A percentile compares a stretch with the other conserved stretches of the same genome.
These are phyloP conservation scores for Toxotes lorentzi DNA, from an alignment of 2,797 vertebrate species.

Conservation along the genomic window DNA sequence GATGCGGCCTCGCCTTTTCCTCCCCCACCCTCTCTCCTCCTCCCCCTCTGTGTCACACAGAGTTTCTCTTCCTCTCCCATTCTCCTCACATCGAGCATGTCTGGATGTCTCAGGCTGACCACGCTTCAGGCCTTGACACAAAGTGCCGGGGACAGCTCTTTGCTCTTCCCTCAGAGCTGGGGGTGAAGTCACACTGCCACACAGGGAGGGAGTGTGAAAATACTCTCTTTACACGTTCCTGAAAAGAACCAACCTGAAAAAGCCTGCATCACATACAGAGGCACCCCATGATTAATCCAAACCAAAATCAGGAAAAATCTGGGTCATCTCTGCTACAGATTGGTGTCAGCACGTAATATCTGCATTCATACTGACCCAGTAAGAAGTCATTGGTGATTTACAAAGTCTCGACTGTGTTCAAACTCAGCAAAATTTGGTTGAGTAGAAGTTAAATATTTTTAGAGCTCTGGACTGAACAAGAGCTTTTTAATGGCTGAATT, in stretches of 20 bases:
- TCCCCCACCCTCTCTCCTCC: slow-evolving; percentile 8
- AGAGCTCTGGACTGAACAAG: too few species aligned
- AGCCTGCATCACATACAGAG: not conserved
- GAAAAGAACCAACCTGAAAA: slow-evolving; percentile 52
- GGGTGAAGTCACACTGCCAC: slow-evolving; percentile 39
- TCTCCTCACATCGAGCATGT: slow-evolving; percentile 65
- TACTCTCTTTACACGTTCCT: slow-evolving; percentile 56
- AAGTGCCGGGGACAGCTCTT: slow-evolving; percentile 74
- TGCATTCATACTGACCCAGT: not conserved
- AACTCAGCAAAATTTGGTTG: not conserved
- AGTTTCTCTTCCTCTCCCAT: slow-evolving; percentile 54
- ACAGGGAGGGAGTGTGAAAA: slow-evolving; percentile 55
- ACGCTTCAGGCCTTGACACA: slow-evolving; percentile 69
- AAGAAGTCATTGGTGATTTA: not conserved
- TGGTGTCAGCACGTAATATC: not conserved
- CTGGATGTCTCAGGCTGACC: slow-evolving; percentile 58
- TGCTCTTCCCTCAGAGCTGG: slow-evolving; percentile 57
- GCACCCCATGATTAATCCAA: not conserved
- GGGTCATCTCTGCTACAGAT: not conserved
- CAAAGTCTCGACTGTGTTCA: not conserved
- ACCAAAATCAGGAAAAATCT: not conserved
- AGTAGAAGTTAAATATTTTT: not conserved
- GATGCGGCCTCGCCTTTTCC: slow-evolving; percentile 68
- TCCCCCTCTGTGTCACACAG: slow-evolving; percentile 55
- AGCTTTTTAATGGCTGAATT: too few species aligned